phyloP scores from a whole-genome alignment of 2,888 invertebrate genomes.

The Tupiocoris notatus region DNA sequence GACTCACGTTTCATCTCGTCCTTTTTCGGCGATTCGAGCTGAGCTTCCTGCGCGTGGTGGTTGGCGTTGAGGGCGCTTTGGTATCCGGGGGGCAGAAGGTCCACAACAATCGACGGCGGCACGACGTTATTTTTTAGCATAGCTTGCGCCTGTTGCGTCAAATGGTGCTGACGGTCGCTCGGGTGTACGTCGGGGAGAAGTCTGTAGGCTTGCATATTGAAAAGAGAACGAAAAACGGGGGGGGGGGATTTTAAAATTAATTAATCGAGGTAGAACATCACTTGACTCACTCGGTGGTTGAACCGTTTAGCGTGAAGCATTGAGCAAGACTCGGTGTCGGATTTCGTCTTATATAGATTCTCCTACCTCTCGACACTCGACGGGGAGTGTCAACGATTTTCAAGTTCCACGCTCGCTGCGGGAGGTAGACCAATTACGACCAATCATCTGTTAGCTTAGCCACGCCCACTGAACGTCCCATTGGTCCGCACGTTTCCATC shows the following conservation, averaged over 20 bases:
- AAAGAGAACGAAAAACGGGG: too few relatives aligned
- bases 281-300: too few relatives aligned
- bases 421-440: slow-evolving; percentile 39
- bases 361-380: slow-evolving; percentile 16
- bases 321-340: not conserved
- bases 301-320: too few relatives aligned
- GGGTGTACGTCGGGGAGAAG: slow-evolving; percentile 28
- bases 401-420: slow-evolving; percentile 2
- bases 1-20: slow-evolving; percentile 44
- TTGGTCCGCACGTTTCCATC: slow-evolving; percentile 11
- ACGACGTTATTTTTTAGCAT: slow-evolving; percentile 44
- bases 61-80: slow-evolving; percentile 30
- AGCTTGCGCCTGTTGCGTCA: slow-evolving; percentile 45
- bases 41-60: slow-evolving; percentile 19
- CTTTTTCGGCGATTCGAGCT: slow-evolving; percentile 38
- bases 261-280: too few relatives aligned
- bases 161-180: slow-evolving; percentile 33
- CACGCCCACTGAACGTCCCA: slow-evolving; percentile 28
- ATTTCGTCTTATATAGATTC: slow-evolving; percentile 26
- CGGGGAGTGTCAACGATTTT: slow-evolving; percentile 35
- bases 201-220: slow-evolving; percentile 36
- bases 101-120: slow-evolving; percentile 46
- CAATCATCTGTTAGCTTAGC: slow-evolving; percentile 38
- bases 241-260: too few relatives aligned
- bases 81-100: slow-evolving; percentile 45